Evolutionary conservation across 2,888 invertebrate genomes (phyloP).

Genomic region (Philereme transversata): DNA sequence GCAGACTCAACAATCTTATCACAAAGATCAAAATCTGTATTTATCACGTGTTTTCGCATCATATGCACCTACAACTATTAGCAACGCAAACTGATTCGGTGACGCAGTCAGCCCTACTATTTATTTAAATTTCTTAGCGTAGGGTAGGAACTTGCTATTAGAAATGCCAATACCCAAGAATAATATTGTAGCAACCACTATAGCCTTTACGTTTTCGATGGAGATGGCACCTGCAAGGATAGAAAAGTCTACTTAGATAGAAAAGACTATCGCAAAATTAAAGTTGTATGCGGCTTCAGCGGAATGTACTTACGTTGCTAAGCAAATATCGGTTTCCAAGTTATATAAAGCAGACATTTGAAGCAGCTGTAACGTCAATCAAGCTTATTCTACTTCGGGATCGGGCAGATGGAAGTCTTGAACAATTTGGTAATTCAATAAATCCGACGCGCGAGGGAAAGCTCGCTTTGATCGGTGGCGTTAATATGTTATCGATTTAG

Average conservation of each 20-base stretch:
- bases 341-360: slow-evolving; percentile 19
- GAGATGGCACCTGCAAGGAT: too few relatives aligned
- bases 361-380: slow-evolving; percentile 35
- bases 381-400: slow-evolving; percentile 27
- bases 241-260: too few relatives aligned
- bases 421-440: slow-evolving; percentile 52
- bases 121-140: slow-evolving; percentile 24
- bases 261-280: too few relatives aligned
- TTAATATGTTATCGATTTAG: slow-evolving; percentile 77
- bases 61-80: slow-evolving; percentile 23
- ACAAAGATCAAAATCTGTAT: slow-evolving; percentile 46
- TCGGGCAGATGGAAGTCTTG: slow-evolving; percentile 38
- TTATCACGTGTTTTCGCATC: slow-evolving; percentile 36
- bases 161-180: too few relatives aligned
- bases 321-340: slow-evolving; percentile 7
- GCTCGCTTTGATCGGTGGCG: slow-evolving; percentile 74
- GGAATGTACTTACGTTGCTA: slow-evolving; percentile 12
- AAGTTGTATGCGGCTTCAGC: too few relatives aligned
- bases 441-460: slow-evolving; percentile 59
- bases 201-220: too few relatives aligned
- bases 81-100: slow-evolving; percentile 20
- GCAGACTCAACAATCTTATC: slow-evolving; percentile 53
- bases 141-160: not conserved
- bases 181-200: too few relatives aligned
- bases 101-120: slow-evolving; percentile 22